These are phyloP conservation scores for Penaeus japonicus DNA, from an alignment of 1,140 invertebrate species.

Conservation along the genomic window DNA sequence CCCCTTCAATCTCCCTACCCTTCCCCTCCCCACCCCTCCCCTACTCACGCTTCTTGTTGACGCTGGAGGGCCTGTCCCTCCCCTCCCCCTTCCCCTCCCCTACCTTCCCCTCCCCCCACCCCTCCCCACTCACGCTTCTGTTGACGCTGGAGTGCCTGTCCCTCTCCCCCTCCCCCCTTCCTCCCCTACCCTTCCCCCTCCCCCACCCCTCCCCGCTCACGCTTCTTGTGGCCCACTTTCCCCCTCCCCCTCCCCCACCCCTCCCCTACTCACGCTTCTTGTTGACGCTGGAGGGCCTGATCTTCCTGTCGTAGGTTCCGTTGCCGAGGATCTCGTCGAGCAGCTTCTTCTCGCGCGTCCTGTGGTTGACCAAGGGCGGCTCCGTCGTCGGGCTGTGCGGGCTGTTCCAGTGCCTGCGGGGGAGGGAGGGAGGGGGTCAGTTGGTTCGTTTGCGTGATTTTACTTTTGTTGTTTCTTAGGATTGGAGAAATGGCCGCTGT, in stretches of 20 bases:
- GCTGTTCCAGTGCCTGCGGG: background rate
- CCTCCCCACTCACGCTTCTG: background rate
- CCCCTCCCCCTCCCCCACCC: background rate
- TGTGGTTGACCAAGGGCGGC: slow-evolving; percentile 73
- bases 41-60: no score
- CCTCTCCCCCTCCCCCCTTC: background rate
- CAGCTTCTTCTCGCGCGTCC: slow-evolving; percentile 92
- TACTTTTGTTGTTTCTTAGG: no score
- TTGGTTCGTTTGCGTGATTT: background rate
- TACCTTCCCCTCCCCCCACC: background rate
- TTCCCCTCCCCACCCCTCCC: background rate
- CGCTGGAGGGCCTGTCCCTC: no score
- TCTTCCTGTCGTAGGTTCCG: slow-evolving; percentile 88
- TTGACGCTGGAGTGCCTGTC: background rate
- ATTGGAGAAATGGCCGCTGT: background rate
- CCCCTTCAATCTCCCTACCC: background rate
- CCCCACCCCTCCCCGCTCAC: slow-evolving; percentile 65
- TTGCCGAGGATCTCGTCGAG: slow-evolving; percentile 90
- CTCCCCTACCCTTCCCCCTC: background rate
- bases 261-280: slow-evolving; percentile 77
- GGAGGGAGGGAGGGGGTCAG: background rate
- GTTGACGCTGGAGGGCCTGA: slow-evolving; percentile 88
- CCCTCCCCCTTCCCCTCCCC: background rate
- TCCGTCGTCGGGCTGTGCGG: background rate
- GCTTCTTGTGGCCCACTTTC: slow-evolving; percentile 75